These are phyloP conservation scores for Mormoops blainvillei DNA, from an alignment of 2,113 vertebrate species.

Conservation along the genomic window DNA sequence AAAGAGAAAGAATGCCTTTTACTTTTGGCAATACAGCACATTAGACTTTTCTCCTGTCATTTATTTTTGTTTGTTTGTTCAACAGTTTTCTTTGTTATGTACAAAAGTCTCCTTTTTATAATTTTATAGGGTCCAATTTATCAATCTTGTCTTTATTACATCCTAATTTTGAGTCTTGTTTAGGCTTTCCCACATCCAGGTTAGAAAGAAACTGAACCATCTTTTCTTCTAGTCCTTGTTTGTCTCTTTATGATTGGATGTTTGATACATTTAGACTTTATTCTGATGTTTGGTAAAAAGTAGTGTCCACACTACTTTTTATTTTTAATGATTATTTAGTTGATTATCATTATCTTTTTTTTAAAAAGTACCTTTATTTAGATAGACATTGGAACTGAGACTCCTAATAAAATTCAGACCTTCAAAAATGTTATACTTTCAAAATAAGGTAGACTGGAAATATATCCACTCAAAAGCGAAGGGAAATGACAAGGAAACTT, in stretches of 20 bases:
- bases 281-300: background rate
- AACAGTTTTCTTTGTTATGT: background rate
- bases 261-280: background rate
- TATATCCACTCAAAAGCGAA: background rate
- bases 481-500: background rate
- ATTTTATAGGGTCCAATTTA: background rate
- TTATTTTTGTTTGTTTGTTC: background rate
- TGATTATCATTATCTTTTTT: background rate
- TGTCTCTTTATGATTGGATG: background rate
- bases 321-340: background rate
- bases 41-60: background rate
- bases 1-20: background rate
- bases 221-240: background rate
- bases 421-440: background rate
- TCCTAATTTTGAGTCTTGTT: background rate
- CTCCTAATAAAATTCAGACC: background rate
- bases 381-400: background rate
- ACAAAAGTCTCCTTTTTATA: background rate
- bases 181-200: background rate
- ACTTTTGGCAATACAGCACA: background rate
- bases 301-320: background rate
- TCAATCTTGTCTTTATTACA: background rate
- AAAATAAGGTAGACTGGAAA: background rate
- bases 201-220: background rate
- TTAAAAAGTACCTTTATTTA: background rate